Conservation (phyloP, 2,888 invertebrate species). For the Atrina japonica region DNA sequence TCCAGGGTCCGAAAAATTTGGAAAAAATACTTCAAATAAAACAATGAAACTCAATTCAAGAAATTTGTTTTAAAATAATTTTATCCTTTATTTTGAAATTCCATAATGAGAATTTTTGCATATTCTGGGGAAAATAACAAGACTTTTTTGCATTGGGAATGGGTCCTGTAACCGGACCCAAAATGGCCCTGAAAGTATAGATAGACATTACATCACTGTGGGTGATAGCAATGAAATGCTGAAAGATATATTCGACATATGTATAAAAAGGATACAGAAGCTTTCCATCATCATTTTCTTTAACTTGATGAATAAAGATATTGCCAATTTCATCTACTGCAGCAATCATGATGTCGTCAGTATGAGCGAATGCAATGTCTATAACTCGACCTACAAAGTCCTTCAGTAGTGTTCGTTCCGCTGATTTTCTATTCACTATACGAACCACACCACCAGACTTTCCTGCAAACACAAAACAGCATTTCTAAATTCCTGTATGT, state of each 20-base stretch:
- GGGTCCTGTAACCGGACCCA: no score
- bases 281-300: conserved; percentile 70
- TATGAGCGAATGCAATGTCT: conserved; percentile 94
- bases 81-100: no score
- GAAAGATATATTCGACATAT: background rate
- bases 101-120: no score
- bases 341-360: conserved; percentile 89
- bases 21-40: no score
- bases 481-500: no score
- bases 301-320: conserved; percentile 85
- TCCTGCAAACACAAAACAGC: no score
- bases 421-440: conserved; percentile 89
- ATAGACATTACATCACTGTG: no score
- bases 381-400: conserved; percentile 93
- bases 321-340: conserved; percentile 93
- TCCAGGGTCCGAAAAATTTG: no score
- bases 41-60: background rate
- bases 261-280: conserved; percentile 77
- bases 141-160: no score
- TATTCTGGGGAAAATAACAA: no score
- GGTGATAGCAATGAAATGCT: background rate
- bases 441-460: conserved; percentile 86
- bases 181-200: no score
- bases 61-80: background rate
- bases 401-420: conserved; percentile 90